These are phyloP conservation scores for Drosophila kepulauana DNA, from an alignment of 1,140 invertebrate species.

Conservation along the genomic window DNA sequence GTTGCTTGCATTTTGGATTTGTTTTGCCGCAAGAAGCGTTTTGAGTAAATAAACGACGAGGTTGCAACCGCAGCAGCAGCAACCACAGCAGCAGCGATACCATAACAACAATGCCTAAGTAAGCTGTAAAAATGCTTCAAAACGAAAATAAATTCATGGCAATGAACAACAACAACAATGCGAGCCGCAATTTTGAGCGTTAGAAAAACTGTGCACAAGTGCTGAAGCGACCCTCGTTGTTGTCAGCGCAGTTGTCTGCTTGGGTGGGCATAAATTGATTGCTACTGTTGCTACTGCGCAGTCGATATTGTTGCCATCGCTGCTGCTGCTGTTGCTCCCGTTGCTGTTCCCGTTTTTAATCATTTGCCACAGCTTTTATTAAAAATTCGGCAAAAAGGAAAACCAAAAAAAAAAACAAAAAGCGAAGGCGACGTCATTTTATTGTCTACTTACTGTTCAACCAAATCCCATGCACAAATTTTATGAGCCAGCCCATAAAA, in stretches of 20 bases:
- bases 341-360: constrained; percentile 64
- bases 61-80: constrained; percentile 61
- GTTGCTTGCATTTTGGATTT: constrained; percentile 74
- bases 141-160: constrained; percentile 49
- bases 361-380: constrained; percentile 76
- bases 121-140: constrained; percentile 75
- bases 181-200: constrained; percentile 31
- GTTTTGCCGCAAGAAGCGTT: constrained; percentile 66
- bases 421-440: constrained; percentile 73
- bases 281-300: constrained; percentile 54
- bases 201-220: constrained; percentile 52
- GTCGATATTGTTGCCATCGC: constrained; percentile 18
- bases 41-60: constrained; percentile 74
- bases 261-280: constrained; percentile 78
- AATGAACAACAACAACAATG: constrained; percentile 23
- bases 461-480: constrained; percentile 80
- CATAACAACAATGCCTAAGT: constrained; percentile 48
- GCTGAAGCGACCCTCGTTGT: constrained; percentile 66
- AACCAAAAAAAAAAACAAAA: constrained; percentile 11
- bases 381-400: constrained; percentile 60
- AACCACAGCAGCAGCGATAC: constrained; percentile 38
- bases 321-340: constrained; percentile 35
- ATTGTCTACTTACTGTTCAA: constrained; percentile 79
- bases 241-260: constrained; percentile 11
- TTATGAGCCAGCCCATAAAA: constrained; percentile 81